Evolutionary conservation across 2,797 vertebrate species (phyloP).

Genomic region (Tympanoctomys barrerae): DNA sequence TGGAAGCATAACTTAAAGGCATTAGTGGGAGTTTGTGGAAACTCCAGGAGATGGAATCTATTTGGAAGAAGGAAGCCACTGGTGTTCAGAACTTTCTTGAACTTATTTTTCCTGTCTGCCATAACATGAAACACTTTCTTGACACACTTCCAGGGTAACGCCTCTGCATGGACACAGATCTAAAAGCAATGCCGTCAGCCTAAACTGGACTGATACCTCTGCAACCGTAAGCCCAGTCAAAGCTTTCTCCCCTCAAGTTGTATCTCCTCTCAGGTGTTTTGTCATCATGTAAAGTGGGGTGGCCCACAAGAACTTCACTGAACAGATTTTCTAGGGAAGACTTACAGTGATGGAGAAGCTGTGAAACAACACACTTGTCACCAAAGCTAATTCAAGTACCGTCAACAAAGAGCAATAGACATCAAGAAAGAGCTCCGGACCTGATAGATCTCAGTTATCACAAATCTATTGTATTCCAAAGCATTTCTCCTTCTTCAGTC

Average conservation of each 20-base stretch:
- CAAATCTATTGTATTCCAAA: too few relatives aligned
- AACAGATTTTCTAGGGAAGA: background rate
- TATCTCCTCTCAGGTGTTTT: background rate
- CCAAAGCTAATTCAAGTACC: too few relatives aligned
- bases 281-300: too few relatives aligned
- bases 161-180: too few relatives aligned
- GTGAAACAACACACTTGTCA: background rate
- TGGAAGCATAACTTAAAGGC: background rate
- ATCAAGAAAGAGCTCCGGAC: background rate
- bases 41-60: background rate
- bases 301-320: background rate
- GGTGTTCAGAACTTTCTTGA: background rate
- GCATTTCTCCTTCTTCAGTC: too few relatives aligned
- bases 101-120: background rate
- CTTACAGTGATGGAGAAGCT: background rate
- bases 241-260: background rate
- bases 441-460: too few relatives aligned
- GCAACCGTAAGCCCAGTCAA: background rate
- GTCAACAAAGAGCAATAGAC: too few relatives aligned
- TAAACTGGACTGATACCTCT: background rate
- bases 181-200: background rate
- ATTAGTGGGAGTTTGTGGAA: background rate
- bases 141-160: background rate
- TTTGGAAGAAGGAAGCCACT: background rate
- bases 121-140: too few relatives aligned